Evolutionary conservation across 2,888 invertebrate genomes (phyloP).

Genomic region (Hirudinaria manillensis): DNA sequence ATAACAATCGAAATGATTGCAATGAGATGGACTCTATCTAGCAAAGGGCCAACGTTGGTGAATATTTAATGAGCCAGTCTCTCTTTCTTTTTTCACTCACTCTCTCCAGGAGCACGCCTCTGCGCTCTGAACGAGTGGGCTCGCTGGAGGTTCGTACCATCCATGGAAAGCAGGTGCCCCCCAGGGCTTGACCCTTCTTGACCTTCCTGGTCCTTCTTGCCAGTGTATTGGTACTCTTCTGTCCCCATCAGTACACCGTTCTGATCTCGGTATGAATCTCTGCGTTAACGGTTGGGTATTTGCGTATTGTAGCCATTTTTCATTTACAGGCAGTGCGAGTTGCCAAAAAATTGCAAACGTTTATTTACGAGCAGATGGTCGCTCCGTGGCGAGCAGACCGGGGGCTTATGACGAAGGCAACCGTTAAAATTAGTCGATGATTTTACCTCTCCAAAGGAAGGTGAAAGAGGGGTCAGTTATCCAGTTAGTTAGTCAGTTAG

Average conservation of each 20-base stretch:
- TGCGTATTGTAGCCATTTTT: not conserved
- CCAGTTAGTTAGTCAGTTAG: too few species aligned
- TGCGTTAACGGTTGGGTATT: not conserved
- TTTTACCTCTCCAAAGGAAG: too few species aligned
- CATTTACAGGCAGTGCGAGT: not conserved
- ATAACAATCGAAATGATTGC: too few species aligned
- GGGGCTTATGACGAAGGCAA: too few species aligned
- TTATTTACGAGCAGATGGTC: too few species aligned
- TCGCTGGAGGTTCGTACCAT: slow-evolving; percentile 23
- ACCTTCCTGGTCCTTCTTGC: not conserved
- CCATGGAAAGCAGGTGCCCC: not conserved
- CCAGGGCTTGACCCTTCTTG: not conserved
- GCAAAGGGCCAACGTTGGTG: too few species aligned
- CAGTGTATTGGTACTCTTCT: not conserved
- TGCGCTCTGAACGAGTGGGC: slow-evolving; percentile 26
- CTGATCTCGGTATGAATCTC: not conserved
- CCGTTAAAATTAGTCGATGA: too few species aligned
- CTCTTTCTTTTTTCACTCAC: not conserved
- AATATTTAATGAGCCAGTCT: too few species aligned
- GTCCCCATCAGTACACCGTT: not conserved
- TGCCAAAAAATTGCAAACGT: too few species aligned
- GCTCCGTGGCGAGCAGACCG: too few species aligned
- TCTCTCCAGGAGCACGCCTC: slow-evolving; percentile 15
- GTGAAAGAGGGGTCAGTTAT: too few species aligned
- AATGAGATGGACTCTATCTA: too few species aligned